phyloP scores from a whole-genome alignment of 2,113 vertebrate species.

The Atherinomorus stipes region DNA sequence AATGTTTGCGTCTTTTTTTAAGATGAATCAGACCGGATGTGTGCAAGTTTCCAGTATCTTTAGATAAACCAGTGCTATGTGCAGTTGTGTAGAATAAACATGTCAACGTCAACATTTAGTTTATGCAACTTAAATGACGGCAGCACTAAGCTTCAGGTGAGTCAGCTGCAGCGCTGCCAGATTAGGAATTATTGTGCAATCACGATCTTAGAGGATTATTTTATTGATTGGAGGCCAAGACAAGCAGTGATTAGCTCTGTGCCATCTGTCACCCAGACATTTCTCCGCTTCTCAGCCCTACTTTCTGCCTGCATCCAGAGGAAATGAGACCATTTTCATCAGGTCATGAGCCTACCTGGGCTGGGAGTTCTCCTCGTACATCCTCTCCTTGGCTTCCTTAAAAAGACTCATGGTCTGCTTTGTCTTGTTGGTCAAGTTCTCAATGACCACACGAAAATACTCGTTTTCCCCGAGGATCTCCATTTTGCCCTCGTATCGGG shows the following conservation, averaged over 20 bases:
- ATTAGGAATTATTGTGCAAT: constrained; percentile 3
- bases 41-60: neutral
- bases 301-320: neutral
- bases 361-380: constrained; percentile 99
- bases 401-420: constrained; percentile 99
- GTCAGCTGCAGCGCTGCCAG: neutral
- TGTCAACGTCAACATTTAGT: neutral
- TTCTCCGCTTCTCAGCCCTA: neutral
- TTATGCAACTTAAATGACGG: neutral
- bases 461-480: constrained; percentile 96
- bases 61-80: neutral
- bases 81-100: neutral
- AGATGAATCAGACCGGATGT: neutral
- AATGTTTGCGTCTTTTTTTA: neutral
- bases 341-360: constrained; percentile 83
- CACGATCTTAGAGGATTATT: constrained; percentile 17
- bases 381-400: constrained; percentile 97
- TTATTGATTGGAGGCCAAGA: constrained; percentile 5
- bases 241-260: constrained; percentile 19
- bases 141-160: neutral
- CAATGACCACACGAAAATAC: constrained; percentile 97
- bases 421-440: constrained; percentile 98
- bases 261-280: constrained; percentile 16
- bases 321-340: accelerated
- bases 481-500: constrained; percentile 97